Evolutionary conservation across 64 coral and sea anemone species (phyloP).

Genomic region (Dendronephthya gigantea): DNA sequence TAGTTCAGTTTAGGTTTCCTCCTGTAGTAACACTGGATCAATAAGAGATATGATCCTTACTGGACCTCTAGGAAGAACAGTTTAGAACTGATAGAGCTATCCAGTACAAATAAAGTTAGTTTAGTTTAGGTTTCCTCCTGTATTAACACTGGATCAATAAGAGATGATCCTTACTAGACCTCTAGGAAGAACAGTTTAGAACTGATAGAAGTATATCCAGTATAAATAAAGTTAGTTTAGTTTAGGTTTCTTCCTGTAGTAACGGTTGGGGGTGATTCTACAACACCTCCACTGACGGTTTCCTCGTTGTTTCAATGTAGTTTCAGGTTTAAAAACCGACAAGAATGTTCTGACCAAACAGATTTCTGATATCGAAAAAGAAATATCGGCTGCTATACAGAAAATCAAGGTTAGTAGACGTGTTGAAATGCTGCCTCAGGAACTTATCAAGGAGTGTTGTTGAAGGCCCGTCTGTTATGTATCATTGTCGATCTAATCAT

Average conservation of each 20-base stretch:
- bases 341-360: conserved; percentile 33
- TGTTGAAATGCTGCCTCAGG: too few species aligned
- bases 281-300: background rate
- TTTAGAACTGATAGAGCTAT: background rate
- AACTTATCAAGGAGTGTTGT: too few species aligned
- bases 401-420: conserved; percentile 36
- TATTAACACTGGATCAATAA: too few species aligned
- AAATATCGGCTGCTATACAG: conserved; percentile 32
- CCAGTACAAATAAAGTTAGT: background rate
- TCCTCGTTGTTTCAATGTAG: background rate
- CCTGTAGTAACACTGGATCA: conserved; percentile 46
- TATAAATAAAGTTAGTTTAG: too few species aligned
- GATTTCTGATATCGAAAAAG: conserved; percentile 40
- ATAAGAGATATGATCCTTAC: background rate
- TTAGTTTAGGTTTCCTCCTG: background rate
- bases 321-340: conserved; percentile 42
- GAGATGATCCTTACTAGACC: too few species aligned
- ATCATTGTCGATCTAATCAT: background rate
- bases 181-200: too few species aligned
- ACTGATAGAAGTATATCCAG: background rate
- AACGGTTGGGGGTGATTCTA: background rate
- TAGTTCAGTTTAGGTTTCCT: too few species aligned
- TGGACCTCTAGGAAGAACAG: background rate
- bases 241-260: background rate
- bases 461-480: background rate